Base-by-base conservation (phyloP, 2,888 invertebrate genomes). In the Axea sp. region DNA sequence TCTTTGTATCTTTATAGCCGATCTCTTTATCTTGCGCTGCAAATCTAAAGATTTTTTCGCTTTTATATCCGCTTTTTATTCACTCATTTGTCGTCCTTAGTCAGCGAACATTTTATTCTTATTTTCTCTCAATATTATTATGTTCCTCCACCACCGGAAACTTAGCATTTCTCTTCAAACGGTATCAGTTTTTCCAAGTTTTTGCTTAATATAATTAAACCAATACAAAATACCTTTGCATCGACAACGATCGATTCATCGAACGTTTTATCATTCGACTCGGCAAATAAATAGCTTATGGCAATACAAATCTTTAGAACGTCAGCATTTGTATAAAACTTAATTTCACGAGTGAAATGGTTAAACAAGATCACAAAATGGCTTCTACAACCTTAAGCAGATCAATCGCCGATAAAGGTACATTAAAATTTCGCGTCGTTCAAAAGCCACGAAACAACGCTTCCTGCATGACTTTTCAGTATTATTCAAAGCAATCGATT, bases 361-460 rank as follows among this genome's bases (percentile, higher is more conserved):
- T n/a, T n/a, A 28, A 80, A 81, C 76, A 67, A 78, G 78, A 81
- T 82, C 80, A 80, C 78, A 33, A 28, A 47, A 57, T 24, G 22
- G 24, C 37, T 33, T 6, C 53, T 45, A n/a, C n/a, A n/a, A 72
- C 53, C 65, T 57, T 69, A 68, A 67, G 75, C 55, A 76, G 76
- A 80, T 82, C 78, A 81, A 81, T n/a, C n/a, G n/a, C n/a, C n/a
- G n/a, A n/a, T n/a, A n/a, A n/a, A n/a, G n/a, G n/a, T n/a, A n/a
- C n/a, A n/a, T n/a, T n/a, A n/a, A n/a, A n/a, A n/a, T n/a, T n/a
- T n/a, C n/a, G n/a, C n/a, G n/a, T n/a, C n/a, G n/a, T n/a, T n/a
- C n/a, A n/a, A n/a, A n/a, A n/a, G n/a, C n/a, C n/a, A n/a, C n/a
- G n/a, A n/a, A n/a, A n/a, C n/a, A n/a, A n/a, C n/a, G n/a, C n/a